Evolutionary conservation across 1,140 invertebrate genomes (phyloP), one percentile per base, ranked within the genome.

Genomic region (Formica exsecta): DNA sequence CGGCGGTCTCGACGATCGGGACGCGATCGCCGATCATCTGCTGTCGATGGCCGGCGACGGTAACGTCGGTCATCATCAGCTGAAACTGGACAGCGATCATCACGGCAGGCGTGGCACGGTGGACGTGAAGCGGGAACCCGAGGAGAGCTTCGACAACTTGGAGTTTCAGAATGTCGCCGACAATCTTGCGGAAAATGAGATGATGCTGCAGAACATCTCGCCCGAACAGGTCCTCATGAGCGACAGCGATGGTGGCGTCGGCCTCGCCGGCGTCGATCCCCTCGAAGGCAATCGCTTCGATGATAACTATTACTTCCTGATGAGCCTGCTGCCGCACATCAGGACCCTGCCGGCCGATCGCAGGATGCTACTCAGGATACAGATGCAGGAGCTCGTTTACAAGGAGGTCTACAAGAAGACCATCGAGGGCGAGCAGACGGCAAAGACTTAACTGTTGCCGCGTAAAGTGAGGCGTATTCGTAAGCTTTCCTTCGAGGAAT

Each of bases 361-460:
- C 41, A 87, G 93, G 81, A 95, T 95, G 93, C 88, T 93, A 44
- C 90, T 95, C 0, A 88, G 94, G 87, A 95, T 95, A 91, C 94
- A 95, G 62, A 95, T 95, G 92, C 94, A 95, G 64, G 94, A 95
- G 84, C 66, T 95, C 41, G 93, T 95, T 80, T 95, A 95, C 65
- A 93, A 95, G 65, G 94, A 95, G 76, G 94, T 95, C 54, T 95
- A 95, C 62, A 94, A 95, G 77, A 95, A 94, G 86, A 87, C 84
- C 71, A 86, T 75, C n/a, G 89, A 90, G 8, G 22, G 44, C 22
- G 79, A 83, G 19, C 66, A 73, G 29, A 83, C 54, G 41, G 19
- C 68, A 8, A 83, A 83, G 38, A 83, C 79, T 83, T 83, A 83
- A 83, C 51, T 41, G 19, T 29, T 19, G n/a, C 44, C 11, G 61